Conservation (phyloP, 1,140 invertebrate species). For the Drosophila arawakana region DNA sequence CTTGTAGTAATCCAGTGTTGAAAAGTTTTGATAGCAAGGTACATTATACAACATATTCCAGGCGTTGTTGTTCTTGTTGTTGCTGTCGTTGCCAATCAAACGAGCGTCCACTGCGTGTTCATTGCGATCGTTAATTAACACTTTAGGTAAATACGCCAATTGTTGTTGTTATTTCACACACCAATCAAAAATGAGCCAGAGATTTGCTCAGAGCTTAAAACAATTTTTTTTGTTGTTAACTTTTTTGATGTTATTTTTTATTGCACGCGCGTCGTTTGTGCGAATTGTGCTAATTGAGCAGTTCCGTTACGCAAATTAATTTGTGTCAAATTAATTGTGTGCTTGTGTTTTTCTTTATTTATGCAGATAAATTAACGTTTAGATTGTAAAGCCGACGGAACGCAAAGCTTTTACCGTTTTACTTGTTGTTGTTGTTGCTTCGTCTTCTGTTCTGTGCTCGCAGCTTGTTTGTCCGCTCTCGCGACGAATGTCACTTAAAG, state of each 20-base stretch:
- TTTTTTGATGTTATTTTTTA: constrained; percentile 41
- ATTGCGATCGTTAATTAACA: constrained; percentile 12
- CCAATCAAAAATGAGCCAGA: background rate
- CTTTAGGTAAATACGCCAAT: constrained; percentile 12
- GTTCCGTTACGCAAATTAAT: constrained; percentile 80
- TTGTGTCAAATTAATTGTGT: constrained; percentile 67
- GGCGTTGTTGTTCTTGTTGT: constrained; percentile 54
- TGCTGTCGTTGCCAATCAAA: constrained; percentile 18
- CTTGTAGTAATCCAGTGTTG: constrained; percentile 84
- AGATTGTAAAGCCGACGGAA: constrained; percentile 57
- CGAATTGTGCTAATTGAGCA: constrained; percentile 61
- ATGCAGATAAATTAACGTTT: constrained; percentile 11
- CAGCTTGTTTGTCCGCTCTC: constrained; percentile 62
- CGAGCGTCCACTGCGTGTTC: constrained; percentile 23
- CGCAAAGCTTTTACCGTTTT: constrained; percentile 39
- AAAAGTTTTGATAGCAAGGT: constrained; percentile 83
- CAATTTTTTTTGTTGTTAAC: constrained; percentile 1
- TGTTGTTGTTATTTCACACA: constrained; percentile 14
- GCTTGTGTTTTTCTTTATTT: constrained; percentile 29
- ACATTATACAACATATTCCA: constrained; percentile 85
- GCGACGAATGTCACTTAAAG: constrained; percentile 75
- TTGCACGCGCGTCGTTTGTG: constrained; percentile 53
- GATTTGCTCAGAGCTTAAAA: background rate
- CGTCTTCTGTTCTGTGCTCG: constrained; percentile 4
- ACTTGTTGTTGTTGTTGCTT: constrained; percentile 7